Conservation (phyloP, 2,888 invertebrate species). For the Polymixis lichenea region DNA sequence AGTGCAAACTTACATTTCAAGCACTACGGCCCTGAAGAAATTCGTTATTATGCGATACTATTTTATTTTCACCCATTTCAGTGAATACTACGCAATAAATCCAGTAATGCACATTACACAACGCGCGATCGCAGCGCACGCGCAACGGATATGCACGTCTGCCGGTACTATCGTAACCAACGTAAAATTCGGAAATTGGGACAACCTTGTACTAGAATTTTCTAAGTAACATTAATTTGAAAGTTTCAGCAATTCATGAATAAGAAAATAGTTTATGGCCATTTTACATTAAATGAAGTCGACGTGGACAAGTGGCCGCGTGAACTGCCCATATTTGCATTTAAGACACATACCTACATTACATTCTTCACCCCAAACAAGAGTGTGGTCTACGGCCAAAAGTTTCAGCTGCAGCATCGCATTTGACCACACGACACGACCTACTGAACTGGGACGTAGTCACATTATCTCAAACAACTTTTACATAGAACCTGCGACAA, state of each 20-base stretch:
- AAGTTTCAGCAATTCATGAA: background rate
- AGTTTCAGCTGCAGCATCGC: background rate
- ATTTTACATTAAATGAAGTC: constrained; percentile 15
- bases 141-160: constrained; percentile 58
- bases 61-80: constrained; percentile 24
- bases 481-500: background rate
- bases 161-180: constrained; percentile 24
- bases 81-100: constrained; percentile 36
- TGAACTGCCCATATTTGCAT: background rate
- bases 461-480: background rate
- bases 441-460: background rate
- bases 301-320: background rate
- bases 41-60: constrained; percentile 4
- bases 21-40: background rate
- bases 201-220: constrained; percentile 52
- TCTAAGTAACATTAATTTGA: constrained; percentile 10
- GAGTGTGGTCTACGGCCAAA: background rate
- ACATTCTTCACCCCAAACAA: background rate
- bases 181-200: constrained; percentile 35
- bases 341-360: background rate
- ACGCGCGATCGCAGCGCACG: constrained; percentile 35
- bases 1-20: background rate
- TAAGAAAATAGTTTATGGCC: constrained; percentile 26
- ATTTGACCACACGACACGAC: background rate
- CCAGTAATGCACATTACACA: constrained; percentile 55